Conservation (phyloP, 2,888 invertebrate genomes). For the Chloroclysta siterata region DNA sequence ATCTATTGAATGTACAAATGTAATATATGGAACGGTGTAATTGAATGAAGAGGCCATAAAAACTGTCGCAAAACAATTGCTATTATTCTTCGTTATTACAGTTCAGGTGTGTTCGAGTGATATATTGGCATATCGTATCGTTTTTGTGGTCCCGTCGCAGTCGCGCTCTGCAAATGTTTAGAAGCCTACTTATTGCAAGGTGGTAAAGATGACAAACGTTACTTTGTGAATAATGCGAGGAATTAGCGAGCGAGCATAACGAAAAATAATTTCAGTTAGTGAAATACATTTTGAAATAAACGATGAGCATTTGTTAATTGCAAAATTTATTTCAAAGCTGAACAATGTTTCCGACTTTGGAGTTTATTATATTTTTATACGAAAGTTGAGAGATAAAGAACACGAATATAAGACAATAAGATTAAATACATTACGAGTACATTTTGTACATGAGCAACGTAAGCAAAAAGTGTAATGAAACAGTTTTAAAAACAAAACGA, state of each 20-base stretch:
- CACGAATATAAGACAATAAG: constrained; percentile 8
- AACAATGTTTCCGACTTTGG: not conserved
- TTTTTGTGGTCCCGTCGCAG: constrained; percentile 62
- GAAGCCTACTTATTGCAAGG: constrained; percentile 52
- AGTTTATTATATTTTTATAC: not conserved
- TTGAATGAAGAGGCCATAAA: constrained; percentile 77
- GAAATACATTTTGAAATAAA: not conserved
- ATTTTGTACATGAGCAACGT: not conserved
- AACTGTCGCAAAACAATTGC: constrained; percentile 75
- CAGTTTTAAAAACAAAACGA: constrained; percentile 33
- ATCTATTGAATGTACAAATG: constrained; percentile 40
- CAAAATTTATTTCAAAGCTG: not conserved
- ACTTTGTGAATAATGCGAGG: constrained; percentile 6
- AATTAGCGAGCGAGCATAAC: not conserved
- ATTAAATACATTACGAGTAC: constrained; percentile 20
- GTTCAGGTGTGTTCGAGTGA: constrained; percentile 78
- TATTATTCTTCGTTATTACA: constrained; percentile 79
- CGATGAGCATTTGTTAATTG: not conserved
- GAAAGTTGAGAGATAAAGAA: not conserved
- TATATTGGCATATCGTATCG: constrained; percentile 72
- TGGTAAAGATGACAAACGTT: constrained; percentile 19
- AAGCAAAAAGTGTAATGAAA: constrained; percentile 36
- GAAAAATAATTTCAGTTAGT: not conserved
- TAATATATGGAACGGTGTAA: constrained; percentile 48
- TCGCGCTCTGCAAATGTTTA: constrained; percentile 54